A percentile compares a stretch with the other conserved stretches of the same genome.
Conservation (phyloP, 2,888 invertebrate species). For the Leptinotarsa tumamoca region DNA sequence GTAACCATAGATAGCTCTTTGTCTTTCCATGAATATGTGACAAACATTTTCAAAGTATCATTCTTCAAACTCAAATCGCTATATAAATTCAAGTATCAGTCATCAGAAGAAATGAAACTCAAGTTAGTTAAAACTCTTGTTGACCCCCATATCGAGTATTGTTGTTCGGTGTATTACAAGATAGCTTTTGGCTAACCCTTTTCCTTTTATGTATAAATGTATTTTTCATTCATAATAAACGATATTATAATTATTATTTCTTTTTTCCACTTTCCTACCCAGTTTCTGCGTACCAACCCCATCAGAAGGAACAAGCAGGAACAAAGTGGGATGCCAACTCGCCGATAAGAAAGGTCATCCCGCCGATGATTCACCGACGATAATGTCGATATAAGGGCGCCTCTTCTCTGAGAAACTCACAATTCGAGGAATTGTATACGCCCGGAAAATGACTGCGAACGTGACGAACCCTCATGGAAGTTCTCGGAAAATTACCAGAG, state of each 20-base stretch:
- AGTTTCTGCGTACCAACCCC: not conserved
- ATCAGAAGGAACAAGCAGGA: not conserved
- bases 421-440: slow-evolving; percentile 14
- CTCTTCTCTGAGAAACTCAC: slow-evolving; percentile 4
- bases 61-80: no score
- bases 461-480: slow-evolving; percentile 34
- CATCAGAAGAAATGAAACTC: no score
- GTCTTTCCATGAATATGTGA: no score
- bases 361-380: slow-evolving; percentile 47
- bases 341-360: slow-evolving; percentile 49
- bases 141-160: no score
- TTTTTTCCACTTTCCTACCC: not conserved
- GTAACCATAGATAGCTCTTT: no score
- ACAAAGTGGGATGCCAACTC: slow-evolving; percentile 18
- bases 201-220: not conserved
- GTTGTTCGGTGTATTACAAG: no score
- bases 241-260: not conserved
- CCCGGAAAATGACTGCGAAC: slow-evolving; percentile 33
- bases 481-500: slow-evolving; percentile 25
- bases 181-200: no score
- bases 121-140: no score
- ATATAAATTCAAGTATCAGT: no score
- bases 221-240: no score
- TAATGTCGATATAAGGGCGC: slow-evolving; percentile 34
- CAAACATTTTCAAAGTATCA: no score